Percentiles rank a stretch among this genome's conserved stretches.
Conservation (phyloP, 2,888 invertebrate genomes). For the Polylopha cassiicola region DNA sequence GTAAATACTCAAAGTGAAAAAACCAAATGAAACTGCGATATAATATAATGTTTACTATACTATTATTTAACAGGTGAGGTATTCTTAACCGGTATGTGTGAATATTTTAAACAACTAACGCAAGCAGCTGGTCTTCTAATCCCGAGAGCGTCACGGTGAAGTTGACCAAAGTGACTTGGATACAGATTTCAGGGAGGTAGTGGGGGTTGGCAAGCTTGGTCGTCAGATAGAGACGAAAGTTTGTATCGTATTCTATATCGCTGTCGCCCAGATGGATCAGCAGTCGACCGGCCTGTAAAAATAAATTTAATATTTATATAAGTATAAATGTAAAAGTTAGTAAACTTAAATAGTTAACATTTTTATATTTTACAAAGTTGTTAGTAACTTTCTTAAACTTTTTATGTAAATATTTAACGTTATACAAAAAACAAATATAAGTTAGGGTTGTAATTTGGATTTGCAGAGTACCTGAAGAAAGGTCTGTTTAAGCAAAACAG, state of each 20-base stretch:
- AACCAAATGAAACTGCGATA: too few species aligned
- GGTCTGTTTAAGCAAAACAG: slow-evolving; percentile 88
- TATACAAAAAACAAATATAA: too few species aligned
- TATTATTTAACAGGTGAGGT: too few species aligned
- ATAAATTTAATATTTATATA: background rate
- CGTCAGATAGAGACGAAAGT: slow-evolving; percentile 93
- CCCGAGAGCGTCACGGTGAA: slow-evolving; percentile 94
- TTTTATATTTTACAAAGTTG: too few species aligned
- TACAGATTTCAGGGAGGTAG: slow-evolving; percentile 94
- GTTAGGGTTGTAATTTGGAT: background rate
- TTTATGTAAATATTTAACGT: too few species aligned
- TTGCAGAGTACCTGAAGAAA: slow-evolving; percentile 80
- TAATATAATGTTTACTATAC: too few species aligned
- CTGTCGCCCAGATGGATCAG: slow-evolving; percentile 91
- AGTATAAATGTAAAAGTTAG: too few species aligned
- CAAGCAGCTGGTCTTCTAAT: slow-evolving; percentile 93
- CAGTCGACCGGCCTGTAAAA: slow-evolving; percentile 82
- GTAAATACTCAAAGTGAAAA: too few species aligned
- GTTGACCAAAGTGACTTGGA: slow-evolving; percentile 94
- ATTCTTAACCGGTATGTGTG: too few species aligned
- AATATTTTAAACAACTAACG: slow-evolving; percentile 76
- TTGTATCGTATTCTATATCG: slow-evolving; percentile 91
- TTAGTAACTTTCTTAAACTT: too few species aligned
- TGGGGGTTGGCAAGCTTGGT: slow-evolving; percentile 96
- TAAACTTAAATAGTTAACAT: too few species aligned